Evolutionary conservation across 2,888 invertebrate genomes (phyloP).

Genomic region (Ariolimax columbianus): DNA sequence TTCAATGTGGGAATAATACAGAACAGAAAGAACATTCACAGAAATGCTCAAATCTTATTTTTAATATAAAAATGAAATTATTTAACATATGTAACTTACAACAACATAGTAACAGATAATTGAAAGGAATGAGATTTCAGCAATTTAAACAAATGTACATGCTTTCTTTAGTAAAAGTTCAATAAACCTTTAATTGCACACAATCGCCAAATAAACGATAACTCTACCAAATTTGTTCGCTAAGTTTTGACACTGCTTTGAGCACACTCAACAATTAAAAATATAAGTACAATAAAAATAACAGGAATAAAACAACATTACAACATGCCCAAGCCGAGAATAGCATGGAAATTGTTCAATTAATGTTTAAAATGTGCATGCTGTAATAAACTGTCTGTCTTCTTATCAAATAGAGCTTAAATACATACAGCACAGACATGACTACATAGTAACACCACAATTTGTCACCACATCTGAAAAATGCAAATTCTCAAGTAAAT

Average conservation of each 20-base stretch:
- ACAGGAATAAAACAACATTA: background rate
- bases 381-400: background rate
- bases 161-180: background rate
- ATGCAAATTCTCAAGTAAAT: too few relatives aligned
- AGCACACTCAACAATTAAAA: slow-evolving; percentile 5
- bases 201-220: background rate
- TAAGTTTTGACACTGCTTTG: slow-evolving; percentile 2
- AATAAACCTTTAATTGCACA: background rate
- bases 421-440: background rate
- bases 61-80: background rate
- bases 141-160: background rate
- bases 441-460: background rate
- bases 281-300: background rate
- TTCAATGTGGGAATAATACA: background rate
- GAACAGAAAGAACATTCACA: background rate
- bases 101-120: background rate
- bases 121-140: background rate
- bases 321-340: background rate
- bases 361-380: background rate
- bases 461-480: background rate
- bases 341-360: background rate
- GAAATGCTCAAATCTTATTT: too few relatives aligned
- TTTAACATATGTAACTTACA: background rate
- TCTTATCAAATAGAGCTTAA: background rate
- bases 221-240: background rate